Percentiles rank a stretch among this genome's conserved stretches.
These are phyloP conservation scores for Zaprionus davidi DNA, from an alignment of 1,140 invertebrate genomes.

Conservation along the genomic window DNA sequence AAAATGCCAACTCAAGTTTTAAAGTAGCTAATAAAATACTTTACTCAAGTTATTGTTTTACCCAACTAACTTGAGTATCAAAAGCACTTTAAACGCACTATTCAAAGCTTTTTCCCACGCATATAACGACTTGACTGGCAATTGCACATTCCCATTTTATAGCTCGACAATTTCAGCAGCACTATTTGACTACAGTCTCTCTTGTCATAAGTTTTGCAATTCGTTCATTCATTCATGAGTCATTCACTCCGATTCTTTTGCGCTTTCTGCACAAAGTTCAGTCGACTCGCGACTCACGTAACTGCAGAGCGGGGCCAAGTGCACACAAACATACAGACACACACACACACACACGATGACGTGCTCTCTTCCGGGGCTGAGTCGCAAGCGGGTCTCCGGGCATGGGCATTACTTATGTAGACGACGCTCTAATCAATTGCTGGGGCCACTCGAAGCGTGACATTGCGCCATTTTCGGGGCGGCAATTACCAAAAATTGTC, in stretches of 20 bases:
- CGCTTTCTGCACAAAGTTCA: constrained; percentile 33
- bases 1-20: too few species aligned
- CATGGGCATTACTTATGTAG: constrained; percentile 47
- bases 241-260: constrained; percentile 27
- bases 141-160: not conserved
- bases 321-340: constrained; percentile 17
- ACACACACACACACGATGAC: not conserved
- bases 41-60: not conserved
- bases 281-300: constrained; percentile 50
- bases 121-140: not conserved
- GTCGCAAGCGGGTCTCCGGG: not conserved
- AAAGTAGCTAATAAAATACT: too few species aligned
- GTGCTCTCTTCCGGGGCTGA: not conserved
- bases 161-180: not conserved
- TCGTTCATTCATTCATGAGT: constrained; percentile 38
- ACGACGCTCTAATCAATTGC: constrained; percentile 73
- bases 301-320: constrained; percentile 60
- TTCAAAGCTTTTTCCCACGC: not conserved
- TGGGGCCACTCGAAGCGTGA: constrained; percentile 69
- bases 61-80: not conserved
- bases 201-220: constrained; percentile 20
- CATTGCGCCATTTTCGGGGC: constrained; percentile 76
- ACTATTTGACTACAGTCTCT: constrained; percentile 1
- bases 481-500: constrained; percentile 70
- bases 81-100: not conserved